A percentile compares a stretch with the other conserved stretches of the same genome.
phyloP scores from a whole-genome alignment of 2,113 vertebrate species.

The Hyaena hyaena region DNA sequence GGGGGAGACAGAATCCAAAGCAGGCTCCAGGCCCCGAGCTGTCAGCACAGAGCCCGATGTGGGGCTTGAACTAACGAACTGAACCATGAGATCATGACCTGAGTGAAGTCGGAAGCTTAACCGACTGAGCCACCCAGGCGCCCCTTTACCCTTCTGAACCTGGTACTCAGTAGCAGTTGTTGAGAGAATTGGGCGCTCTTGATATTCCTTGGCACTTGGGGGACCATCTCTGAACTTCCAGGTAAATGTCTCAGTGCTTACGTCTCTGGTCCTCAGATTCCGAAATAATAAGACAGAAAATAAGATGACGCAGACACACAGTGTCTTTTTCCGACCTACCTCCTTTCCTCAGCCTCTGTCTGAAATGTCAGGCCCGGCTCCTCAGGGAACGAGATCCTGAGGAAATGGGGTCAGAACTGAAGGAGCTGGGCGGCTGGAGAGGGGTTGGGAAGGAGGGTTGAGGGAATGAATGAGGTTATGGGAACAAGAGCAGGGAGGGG shows the following conservation, averaged over 20 bases:
- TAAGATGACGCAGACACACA: constrained; percentile 62
- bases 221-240: constrained; percentile 20
- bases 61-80: no score
- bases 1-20: no score
- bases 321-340: constrained; percentile 71
- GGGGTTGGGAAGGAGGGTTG: constrained; percentile 63
- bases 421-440: constrained; percentile 68
- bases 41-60: no score
- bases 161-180: not conserved
- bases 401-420: constrained; percentile 81
- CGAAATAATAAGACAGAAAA: constrained; percentile 62
- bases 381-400: constrained; percentile 78
- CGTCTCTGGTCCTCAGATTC: constrained; percentile 30
- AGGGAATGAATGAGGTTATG: constrained; percentile 80
- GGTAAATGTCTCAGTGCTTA: constrained; percentile 31
- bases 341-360: constrained; percentile 77
- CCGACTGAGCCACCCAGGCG: no score
- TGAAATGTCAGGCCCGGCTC: constrained; percentile 76
- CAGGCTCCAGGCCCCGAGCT: no score
- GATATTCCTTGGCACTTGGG: not conserved
- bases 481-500: constrained; percentile 68
- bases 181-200: not conserved
- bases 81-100: no score
- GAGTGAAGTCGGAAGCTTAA: no score
- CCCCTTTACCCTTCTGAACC: not conserved